phyloP scores from a whole-genome alignment of 2,113 vertebrate genomes.

The Ramphastos sulfuratus region DNA sequence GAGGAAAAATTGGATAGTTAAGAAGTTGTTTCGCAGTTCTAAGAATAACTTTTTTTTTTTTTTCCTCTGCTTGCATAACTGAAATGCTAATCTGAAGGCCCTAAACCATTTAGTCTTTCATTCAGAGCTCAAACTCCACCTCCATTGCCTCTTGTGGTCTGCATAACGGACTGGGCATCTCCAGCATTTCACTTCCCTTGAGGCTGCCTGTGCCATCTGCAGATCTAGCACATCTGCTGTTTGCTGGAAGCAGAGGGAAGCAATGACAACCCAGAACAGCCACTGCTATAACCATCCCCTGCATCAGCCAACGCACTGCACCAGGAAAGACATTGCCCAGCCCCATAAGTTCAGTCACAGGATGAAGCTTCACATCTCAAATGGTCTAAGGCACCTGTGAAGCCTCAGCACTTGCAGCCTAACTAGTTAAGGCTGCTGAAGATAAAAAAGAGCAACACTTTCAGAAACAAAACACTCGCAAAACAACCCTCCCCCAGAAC shows the following conservation, averaged over 20 bases:
- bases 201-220: not conserved
- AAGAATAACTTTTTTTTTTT: not conserved
- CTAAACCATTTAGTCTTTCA: not conserved
- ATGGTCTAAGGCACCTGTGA: not conserved
- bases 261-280: not conserved
- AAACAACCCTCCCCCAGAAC: not conserved
- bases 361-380: not conserved
- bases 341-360: not conserved
- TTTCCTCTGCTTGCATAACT: not conserved
- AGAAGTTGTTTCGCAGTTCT: not conserved
- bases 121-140: not conserved
- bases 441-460: not conserved
- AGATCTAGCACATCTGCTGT: not conserved
- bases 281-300: not conserved
- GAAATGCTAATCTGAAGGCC: not conserved
- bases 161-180: not conserved
- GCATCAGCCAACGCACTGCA: not conserved
- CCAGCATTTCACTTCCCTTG: not conserved
- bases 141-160: not conserved
- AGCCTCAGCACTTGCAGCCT: not conserved
- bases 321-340: not conserved
- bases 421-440: not conserved
- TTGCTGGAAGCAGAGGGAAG: not conserved
- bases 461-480: not conserved
- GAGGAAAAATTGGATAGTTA: not conserved